phyloP scores from a whole-genome alignment of 1,140 invertebrate species.

The Drosophila simulans region DNA sequence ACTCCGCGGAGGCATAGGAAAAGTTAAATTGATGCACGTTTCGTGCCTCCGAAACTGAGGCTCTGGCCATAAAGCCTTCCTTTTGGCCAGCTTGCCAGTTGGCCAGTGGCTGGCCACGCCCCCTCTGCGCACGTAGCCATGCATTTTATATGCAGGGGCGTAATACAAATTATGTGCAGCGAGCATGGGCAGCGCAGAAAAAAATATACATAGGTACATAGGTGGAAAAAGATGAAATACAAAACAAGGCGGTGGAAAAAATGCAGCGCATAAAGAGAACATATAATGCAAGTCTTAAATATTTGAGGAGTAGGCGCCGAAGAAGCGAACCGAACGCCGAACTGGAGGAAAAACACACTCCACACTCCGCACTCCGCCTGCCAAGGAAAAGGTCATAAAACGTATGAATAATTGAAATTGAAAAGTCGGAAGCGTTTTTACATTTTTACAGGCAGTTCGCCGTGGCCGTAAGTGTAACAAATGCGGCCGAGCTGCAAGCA shows the following conservation, averaged over 20 bases:
- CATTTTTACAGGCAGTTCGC: conserved; percentile 59
- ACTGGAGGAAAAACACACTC: conserved; percentile 14
- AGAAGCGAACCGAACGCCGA: not conserved
- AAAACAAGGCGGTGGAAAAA: conserved; percentile 6
- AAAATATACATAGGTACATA: conserved; percentile 5
- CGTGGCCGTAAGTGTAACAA: conserved; percentile 44
- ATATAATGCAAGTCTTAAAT: conserved; percentile 78
- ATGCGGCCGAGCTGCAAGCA: conserved; percentile 49
- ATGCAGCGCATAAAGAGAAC: conserved; percentile 39
- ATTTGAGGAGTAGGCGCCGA: conserved; percentile 71
- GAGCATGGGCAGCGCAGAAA: conserved; percentile 14
- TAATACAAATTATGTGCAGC: conserved; percentile 78
- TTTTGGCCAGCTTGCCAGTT: conserved; percentile 30
- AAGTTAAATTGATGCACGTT: conserved; percentile 73
- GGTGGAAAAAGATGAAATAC: conserved; percentile 5
- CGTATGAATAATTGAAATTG: conserved; percentile 82
- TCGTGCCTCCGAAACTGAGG: conserved; percentile 41
- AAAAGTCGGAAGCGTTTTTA: conserved; percentile 79
- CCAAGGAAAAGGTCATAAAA: conserved; percentile 81
- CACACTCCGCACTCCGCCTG: conserved; percentile 27
- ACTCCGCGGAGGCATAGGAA: conserved; percentile 43
- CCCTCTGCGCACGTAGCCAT: conserved; percentile 64
- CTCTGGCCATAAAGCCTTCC: conserved; percentile 57
- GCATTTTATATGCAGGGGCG: conserved; percentile 70
- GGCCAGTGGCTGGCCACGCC: conserved; percentile 48